Evolutionary conservation across 2,888 invertebrate genomes (phyloP).

Genomic region (Thelaira solivaga): DNA sequence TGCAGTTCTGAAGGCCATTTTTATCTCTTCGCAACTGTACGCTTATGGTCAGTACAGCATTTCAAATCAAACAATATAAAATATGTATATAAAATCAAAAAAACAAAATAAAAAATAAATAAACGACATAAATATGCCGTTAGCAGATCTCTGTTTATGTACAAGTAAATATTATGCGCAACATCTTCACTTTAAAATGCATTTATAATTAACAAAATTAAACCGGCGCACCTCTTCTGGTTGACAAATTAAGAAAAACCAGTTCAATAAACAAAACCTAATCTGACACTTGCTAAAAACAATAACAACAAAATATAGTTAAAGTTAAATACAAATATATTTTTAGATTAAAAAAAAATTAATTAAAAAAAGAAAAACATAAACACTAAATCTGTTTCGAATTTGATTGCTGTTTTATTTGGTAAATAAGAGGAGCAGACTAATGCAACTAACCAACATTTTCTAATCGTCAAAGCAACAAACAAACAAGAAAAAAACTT

Average conservation of each 20-base stretch:
- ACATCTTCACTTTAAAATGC: slow-evolving; percentile 29
- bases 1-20: slow-evolving; percentile 46
- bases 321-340: background rate
- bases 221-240: slow-evolving; percentile 34
- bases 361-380: too few relatives aligned
- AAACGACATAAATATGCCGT: slow-evolving; percentile 16
- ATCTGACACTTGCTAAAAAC: slow-evolving; percentile 43
- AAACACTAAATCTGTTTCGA: slow-evolving; percentile 2
- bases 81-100: background rate
- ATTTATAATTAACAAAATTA: slow-evolving; percentile 6
- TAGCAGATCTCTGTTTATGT: slow-evolving; percentile 9
- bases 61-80: slow-evolving; percentile 25
- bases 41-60: slow-evolving; percentile 55
- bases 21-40: slow-evolving; percentile 37
- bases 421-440: slow-evolving; percentile 2
- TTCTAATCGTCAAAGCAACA: too few relatives aligned
- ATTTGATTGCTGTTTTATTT: background rate
- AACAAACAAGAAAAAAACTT: too few relatives aligned
- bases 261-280: slow-evolving; percentile 48
- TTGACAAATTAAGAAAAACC: slow-evolving; percentile 46
- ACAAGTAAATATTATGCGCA: slow-evolving; percentile 6
- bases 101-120: background rate
- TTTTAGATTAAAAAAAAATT: background rate
- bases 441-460: too few relatives aligned
- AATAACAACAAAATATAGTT: background rate